These are phyloP conservation scores for Crotalus tigris DNA, from an alignment of 2,113 vertebrate genomes.

Conservation along the genomic window DNA sequence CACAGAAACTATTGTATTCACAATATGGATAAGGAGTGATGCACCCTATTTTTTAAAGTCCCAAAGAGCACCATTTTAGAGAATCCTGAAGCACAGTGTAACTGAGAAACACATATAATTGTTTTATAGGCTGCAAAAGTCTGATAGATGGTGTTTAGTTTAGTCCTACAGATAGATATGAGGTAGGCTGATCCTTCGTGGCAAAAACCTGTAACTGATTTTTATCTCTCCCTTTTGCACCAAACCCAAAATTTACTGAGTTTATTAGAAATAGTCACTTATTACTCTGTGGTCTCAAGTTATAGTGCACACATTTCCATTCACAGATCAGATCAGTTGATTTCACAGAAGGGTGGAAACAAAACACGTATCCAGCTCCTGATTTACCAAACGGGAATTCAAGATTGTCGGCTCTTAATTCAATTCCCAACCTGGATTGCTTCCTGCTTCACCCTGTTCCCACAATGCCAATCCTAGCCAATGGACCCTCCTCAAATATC, in stretches of 20 bases:
- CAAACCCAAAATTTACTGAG: slow-evolving; percentile 24
- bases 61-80: slow-evolving; percentile 78
- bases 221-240: not conserved
- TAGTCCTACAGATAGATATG: slow-evolving; percentile 62
- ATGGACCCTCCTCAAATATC: not conserved
- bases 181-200: slow-evolving; percentile 75
- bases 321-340: not conserved
- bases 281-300: slow-evolving; percentile 29
- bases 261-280: slow-evolving; percentile 11
- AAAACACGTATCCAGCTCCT: not conserved
- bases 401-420: not conserved
- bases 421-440: not conserved
- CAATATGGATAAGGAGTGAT: slow-evolving; percentile 84
- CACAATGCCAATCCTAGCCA: not conserved
- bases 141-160: slow-evolving; percentile 36
- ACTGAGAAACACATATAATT: slow-evolving; percentile 53
- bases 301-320: not conserved
- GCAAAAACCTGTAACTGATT: slow-evolving; percentile 49
- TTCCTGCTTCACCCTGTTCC: not conserved
- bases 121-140: slow-evolving; percentile 36
- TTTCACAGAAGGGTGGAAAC: not conserved
- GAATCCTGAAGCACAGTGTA: slow-evolving; percentile 74
- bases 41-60: slow-evolving; percentile 65
- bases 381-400: not conserved
- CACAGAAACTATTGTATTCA: slow-evolving; percentile 84